These are phyloP conservation scores for Cotesia glomerata DNA, from an alignment of 1,140 invertebrate species.

Conservation along the genomic window DNA sequence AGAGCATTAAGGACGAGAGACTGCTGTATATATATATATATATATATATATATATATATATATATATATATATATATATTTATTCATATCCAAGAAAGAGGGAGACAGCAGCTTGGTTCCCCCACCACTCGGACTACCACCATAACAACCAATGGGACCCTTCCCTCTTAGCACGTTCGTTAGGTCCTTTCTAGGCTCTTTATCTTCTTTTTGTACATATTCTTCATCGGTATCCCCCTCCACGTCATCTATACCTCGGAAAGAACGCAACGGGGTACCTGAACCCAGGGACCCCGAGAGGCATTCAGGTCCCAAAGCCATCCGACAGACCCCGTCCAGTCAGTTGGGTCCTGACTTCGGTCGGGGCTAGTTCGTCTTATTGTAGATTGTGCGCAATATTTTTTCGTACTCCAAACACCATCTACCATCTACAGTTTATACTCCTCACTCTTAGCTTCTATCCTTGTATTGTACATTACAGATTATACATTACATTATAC, in stretches of 20 bases:
- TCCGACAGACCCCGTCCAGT: conserved; percentile 40
- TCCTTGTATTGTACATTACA: background rate
- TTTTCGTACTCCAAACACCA: background rate
- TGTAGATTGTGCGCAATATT: too few relatives aligned
- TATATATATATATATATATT: too few relatives aligned
- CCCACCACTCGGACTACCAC: conserved; percentile 24
- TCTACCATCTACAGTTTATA: conserved; percentile 8
- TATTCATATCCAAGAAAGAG: conserved; percentile 38
- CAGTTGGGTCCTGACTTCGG: conserved; percentile 60
- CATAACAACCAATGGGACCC: conserved; percentile 31
- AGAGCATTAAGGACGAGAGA: conserved; percentile 1
- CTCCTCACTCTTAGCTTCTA: background rate
- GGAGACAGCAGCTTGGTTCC: conserved; percentile 1
- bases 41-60: background rate
- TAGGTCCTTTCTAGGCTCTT: conserved; percentile 59
- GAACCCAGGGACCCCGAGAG: conserved; percentile 39
- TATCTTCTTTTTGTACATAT: conserved; percentile 49
- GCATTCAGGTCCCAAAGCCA: conserved; percentile 45
- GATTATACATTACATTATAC: background rate
- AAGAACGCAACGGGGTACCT: conserved; percentile 44
- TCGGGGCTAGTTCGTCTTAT: conserved; percentile 49
- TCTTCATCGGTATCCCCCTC: conserved; percentile 23
- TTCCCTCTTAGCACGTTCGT: conserved; percentile 51
- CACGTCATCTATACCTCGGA: conserved; percentile 28
- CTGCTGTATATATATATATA: conserved; percentile 3